phyloP scores from a whole-genome alignment of 2,888 invertebrate genomes.

The Nephrocerus scutellatus region DNA sequence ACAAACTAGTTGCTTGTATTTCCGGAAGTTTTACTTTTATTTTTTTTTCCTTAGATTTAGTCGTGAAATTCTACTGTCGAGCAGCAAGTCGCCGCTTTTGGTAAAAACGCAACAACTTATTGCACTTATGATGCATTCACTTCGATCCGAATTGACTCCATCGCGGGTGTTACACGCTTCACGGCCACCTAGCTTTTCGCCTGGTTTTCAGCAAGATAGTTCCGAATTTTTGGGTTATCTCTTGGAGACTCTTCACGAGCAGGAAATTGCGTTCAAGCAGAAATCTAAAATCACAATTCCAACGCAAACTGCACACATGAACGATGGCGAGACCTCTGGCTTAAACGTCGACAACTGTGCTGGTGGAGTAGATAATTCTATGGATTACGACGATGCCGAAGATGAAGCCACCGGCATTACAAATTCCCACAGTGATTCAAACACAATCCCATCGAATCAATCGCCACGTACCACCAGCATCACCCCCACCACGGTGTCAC shows the following conservation, averaged over 20 bases:
- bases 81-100: conserved; percentile 53
- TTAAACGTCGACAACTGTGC: no score
- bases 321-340: not conserved
- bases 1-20: not conserved
- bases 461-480: conserved; percentile 3
- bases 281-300: conserved; percentile 1
- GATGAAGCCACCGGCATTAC: conserved; percentile 13
- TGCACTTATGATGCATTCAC: conserved; percentile 63
- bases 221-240: conserved; percentile 73
- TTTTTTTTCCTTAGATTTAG: conserved; percentile 54
- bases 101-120: conserved; percentile 66
- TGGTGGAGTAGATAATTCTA: no score
- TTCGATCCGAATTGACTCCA: conserved; percentile 61
- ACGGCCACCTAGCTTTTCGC: conserved; percentile 69
- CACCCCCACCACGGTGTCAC: conserved; percentile 6
- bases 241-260: conserved; percentile 59
- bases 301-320: not conserved
- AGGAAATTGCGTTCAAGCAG: conserved; percentile 49
- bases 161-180: conserved; percentile 63
- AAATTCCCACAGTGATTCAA: conserved; percentile 6
- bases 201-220: conserved; percentile 78
- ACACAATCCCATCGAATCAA: not conserved
- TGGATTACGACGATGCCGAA: conserved; percentile 10
- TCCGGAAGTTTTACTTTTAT: not conserved
- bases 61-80: conserved; percentile 56